Conservation (phyloP, 1,140 invertebrate species). For the Palaemon carinicauda region DNA sequence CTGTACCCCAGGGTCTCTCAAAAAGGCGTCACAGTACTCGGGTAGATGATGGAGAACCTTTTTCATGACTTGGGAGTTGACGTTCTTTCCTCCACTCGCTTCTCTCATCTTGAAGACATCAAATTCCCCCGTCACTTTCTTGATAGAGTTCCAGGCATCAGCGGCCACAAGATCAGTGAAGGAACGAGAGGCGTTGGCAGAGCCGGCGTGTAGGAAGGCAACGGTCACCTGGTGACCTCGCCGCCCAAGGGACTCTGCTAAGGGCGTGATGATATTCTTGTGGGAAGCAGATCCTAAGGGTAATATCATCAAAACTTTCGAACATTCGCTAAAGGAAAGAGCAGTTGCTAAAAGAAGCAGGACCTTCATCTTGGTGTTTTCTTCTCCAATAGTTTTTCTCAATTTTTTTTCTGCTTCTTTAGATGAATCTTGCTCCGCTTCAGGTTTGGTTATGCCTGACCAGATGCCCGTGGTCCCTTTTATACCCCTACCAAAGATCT, state of each 20-base stretch:
- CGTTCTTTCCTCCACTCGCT: slow-evolving; percentile 36
- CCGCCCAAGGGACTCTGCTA: slow-evolving; percentile 67
- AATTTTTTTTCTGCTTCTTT: not conserved
- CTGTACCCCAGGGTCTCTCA: slow-evolving; percentile 52
- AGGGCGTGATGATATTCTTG: slow-evolving; percentile 67
- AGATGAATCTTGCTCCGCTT: not conserved
- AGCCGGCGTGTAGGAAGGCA: slow-evolving; percentile 64
- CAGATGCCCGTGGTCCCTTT: not conserved
- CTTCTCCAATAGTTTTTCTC: not conserved
- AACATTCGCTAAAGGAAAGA: slow-evolving; percentile 16
- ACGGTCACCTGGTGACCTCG: slow-evolving; percentile 73
- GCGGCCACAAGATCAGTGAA: slow-evolving; percentile 58
- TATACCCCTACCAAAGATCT: not conserved
- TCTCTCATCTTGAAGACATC: slow-evolving; percentile 56
- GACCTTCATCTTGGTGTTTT: not conserved
- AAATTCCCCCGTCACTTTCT: slow-evolving; percentile 47
- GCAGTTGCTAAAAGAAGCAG: not conserved
- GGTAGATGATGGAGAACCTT: slow-evolving; percentile 52
- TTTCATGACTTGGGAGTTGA: slow-evolving; percentile 57
- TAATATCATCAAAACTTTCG: slow-evolving; percentile 52
- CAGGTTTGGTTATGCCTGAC: not conserved
- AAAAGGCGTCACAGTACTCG: slow-evolving; percentile 56
- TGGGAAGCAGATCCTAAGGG: slow-evolving; percentile 64
- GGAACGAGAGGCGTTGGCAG: slow-evolving; percentile 60
- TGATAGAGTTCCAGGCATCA: slow-evolving; percentile 35